Conservation (phyloP, 2,797 vertebrate genomes). For the Mus minutoides region DNA sequence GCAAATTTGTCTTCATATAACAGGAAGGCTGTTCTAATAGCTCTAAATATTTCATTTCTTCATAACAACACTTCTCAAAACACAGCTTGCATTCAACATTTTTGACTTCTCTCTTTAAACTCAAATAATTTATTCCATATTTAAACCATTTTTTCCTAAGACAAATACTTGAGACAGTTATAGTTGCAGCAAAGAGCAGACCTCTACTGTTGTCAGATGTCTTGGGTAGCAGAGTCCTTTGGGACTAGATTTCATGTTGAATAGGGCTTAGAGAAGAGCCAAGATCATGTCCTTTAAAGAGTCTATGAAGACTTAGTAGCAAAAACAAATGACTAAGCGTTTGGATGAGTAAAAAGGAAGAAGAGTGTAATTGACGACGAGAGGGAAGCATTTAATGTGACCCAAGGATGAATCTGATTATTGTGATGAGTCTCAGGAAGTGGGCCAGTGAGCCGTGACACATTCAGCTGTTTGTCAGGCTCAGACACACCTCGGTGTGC, state of each 20-base stretch:
- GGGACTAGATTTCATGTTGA: background rate
- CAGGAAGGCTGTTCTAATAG: background rate
- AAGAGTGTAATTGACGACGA: background rate
- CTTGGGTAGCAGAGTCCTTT: background rate
- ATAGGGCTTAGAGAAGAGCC: background rate
- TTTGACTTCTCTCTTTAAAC: background rate
- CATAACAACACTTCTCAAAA: background rate
- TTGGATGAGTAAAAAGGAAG: background rate
- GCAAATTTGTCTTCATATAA: background rate
- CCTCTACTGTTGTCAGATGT: background rate
- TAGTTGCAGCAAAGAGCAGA: background rate
- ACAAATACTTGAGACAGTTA: background rate
- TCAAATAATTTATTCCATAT: background rate
- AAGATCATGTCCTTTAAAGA: background rate
- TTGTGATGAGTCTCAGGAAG: background rate
- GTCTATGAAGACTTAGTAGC: background rate
- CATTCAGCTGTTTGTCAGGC: background rate
- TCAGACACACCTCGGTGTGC: background rate
- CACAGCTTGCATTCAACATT: background rate
- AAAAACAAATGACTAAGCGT: background rate
- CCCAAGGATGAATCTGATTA: background rate
- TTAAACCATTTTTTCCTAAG: background rate
- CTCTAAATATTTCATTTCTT: background rate
- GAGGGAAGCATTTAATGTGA: background rate
- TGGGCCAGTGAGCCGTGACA: background rate